Evolutionary conservation across 2,888 invertebrate species (phyloP), one percentile per base, ranked within the genome.

Genomic region (Agrochola macilenta): DNA sequence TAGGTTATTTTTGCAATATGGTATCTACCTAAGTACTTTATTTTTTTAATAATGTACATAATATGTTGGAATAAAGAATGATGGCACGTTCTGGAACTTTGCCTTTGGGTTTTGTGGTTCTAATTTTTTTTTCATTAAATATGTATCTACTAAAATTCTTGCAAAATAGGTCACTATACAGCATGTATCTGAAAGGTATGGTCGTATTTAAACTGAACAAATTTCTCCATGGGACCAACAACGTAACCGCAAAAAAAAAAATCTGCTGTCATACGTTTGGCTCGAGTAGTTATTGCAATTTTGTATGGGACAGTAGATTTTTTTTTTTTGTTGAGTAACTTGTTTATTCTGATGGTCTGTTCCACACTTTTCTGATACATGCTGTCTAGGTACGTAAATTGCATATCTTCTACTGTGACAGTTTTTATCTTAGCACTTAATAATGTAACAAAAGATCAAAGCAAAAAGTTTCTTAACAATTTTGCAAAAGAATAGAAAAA

Each of bases 391-490:
- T 43, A 52, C 17, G 39, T 64, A 64, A 39, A 64, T n/a, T 14
- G 14, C 39, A 39, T n/a, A 54, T 4, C 23, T 12, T 26, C 17
- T 26, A 35, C 11, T 11, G 7, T 3, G 2, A 17, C 26, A 30
- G 63, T 77, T 70, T 65, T 46, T 66, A 60, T 64, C n/a, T 12
- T 9, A n/a, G 23, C 39, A 26, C 8, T 0, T 39, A 63, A 43
- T 61, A 81, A 81, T 73, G 23, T 35, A 61, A 73, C 65, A 73
- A 76, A 66, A 60, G 43, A 20, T 26, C 4, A 0, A 17, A 26
- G 52, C 46, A 81, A 81, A 72, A 81, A 80, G 8, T 5, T 14
- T 5, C 23, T 12, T 17, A 23, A 20, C 14, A 49, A 8, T 43
- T 43, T 75, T 11, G 30, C 65, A 52, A 43, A 3, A 9, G 11